Evolutionary conservation across 1,140 invertebrate genomes (phyloP).

Genomic region (Bombus haemorrhoidalis): DNA sequence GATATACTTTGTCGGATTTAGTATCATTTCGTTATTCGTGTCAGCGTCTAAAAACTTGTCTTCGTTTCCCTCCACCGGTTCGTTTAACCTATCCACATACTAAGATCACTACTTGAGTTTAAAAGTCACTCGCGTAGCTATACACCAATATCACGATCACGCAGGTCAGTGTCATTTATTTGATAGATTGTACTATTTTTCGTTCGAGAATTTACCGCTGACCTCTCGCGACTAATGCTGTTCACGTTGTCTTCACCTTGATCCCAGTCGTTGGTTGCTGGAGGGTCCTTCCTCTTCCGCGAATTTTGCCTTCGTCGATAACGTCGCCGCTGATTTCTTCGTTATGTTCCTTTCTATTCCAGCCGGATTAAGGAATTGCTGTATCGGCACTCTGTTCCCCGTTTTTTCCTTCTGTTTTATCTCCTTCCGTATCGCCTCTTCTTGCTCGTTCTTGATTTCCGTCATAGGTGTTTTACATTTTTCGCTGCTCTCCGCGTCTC

Average conservation of each 20-base stretch:
- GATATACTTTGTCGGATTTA: background rate
- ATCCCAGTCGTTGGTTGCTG: slow-evolving; percentile 17
- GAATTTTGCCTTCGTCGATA: background rate
- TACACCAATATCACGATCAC: background rate
- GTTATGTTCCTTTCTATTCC: background rate
- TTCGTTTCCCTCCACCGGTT: slow-evolving; percentile 12
- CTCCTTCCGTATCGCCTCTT: slow-evolving; percentile 53
- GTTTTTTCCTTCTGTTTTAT: slow-evolving; percentile 13
- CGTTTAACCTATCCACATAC: background rate
- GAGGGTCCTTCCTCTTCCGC: background rate
- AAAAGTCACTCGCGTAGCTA: background rate
- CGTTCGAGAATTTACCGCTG: slow-evolving; percentile 16
- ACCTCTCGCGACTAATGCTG: slow-evolving; percentile 23
- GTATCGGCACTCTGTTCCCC: slow-evolving; percentile 51
- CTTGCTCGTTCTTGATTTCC: slow-evolving; percentile 57
- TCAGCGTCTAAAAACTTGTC: background rate
- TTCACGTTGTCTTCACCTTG: slow-evolving; percentile 40
- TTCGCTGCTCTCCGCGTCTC: background rate
- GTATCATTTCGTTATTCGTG: background rate
- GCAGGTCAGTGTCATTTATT: slow-evolving; percentile 21
- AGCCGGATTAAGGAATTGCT: slow-evolving; percentile 57
- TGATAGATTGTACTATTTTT: background rate
- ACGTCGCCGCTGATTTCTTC: background rate
- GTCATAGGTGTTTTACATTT: background rate
- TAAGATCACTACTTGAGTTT: background rate